These are phyloP conservation scores for Neuroterus valhalla DNA, from an alignment of 1,140 invertebrate genomes.

Conservation along the genomic window DNA sequence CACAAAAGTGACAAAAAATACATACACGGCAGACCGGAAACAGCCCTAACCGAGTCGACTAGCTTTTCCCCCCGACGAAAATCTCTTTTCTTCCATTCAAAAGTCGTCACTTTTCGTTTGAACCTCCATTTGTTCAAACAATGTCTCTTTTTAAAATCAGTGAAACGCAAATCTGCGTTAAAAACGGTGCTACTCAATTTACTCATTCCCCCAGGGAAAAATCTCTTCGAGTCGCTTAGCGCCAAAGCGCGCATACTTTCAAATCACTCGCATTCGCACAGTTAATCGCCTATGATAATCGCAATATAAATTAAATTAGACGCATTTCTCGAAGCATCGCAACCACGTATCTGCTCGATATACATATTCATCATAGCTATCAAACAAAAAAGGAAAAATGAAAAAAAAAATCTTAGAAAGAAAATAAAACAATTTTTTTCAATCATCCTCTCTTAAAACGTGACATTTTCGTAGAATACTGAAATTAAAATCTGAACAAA, in stretches of 20 bases:
- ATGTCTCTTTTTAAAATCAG: neutral
- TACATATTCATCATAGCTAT: neutral
- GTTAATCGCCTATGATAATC: conserved; percentile 49
- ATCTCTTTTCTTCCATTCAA: neutral
- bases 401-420: conserved; percentile 6
- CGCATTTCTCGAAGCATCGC: conserved; percentile 61
- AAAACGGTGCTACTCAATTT: neutral
- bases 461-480: conserved; percentile 22
- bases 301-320: conserved; percentile 62
- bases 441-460: conserved; percentile 6
- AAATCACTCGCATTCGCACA: conserved; percentile 34
- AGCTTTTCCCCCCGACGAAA: conserved; percentile 5
- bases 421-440: conserved; percentile 20
- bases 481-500: conserved; percentile 26
- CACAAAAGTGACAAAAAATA: conserved; percentile 56
- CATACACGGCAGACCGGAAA: conserved; percentile 42
- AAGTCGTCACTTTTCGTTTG: conserved; percentile 1
- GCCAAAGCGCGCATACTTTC: conserved; percentile 32
- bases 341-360: conserved; percentile 42
- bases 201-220: neutral
- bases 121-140: neutral
- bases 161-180: conserved; percentile 15
- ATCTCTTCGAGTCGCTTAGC: conserved; percentile 14
- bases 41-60: conserved; percentile 32
- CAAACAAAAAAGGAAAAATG: neutral